phyloP scores from a whole-genome alignment of 2,797 vertebrate species.

The Ptychobarbus kaznakovi region DNA sequence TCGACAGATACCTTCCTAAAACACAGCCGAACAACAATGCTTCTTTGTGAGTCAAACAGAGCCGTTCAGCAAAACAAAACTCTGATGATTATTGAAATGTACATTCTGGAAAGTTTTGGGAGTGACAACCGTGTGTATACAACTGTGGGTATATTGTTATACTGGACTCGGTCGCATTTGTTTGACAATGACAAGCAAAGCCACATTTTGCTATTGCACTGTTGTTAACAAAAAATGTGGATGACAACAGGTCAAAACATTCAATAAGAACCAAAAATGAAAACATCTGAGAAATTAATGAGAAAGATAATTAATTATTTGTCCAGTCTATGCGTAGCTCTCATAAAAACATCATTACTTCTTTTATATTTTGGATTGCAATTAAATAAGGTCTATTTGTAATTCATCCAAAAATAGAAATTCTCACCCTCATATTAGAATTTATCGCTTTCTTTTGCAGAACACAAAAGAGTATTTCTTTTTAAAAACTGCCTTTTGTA shows the following conservation, averaged over 20 bases:
- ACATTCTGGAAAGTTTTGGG: neutral
- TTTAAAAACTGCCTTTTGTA: neutral
- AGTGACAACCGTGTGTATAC: neutral
- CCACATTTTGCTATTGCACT: neutral
- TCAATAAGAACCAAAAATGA: neutral
- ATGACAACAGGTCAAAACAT: neutral
- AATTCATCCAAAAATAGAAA: too few species aligned
- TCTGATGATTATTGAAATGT: neutral
- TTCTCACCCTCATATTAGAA: neutral
- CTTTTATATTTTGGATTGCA: neutral
- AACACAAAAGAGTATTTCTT: neutral
- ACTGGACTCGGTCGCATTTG: neutral
- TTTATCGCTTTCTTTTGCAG: neutral
- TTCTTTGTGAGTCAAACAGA: slow-evolving; percentile 34
- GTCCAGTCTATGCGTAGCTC: neutral
- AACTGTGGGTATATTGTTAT: neutral
- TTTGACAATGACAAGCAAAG: neutral
- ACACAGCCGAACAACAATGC: slow-evolving; percentile 11
- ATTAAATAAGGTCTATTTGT: neutral
- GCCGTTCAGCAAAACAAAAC: neutral
- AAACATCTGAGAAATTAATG: neutral
- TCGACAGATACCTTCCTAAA: slow-evolving; percentile 22
- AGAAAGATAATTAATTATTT: neutral
- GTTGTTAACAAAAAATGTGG: neutral
- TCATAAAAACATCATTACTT: neutral